phyloP scores from a whole-genome alignment of 1,140 invertebrate genomes.

The Sinella curviseta region DNA sequence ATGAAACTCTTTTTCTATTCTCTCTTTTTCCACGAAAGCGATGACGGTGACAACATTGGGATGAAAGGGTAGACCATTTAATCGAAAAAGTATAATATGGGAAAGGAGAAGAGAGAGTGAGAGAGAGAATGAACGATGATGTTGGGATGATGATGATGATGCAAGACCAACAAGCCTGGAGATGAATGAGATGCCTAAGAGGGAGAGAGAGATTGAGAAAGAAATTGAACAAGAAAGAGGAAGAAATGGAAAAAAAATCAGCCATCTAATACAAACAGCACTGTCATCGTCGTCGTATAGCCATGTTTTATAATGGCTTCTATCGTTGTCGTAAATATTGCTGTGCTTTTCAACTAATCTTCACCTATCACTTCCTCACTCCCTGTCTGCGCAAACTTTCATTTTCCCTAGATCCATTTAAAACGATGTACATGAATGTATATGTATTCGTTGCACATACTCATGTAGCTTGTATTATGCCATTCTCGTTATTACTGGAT shows the following conservation, averaged over 20 bases:
- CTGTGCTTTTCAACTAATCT: too few species aligned
- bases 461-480: too few species aligned
- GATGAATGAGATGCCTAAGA: neutral
- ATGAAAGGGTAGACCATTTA: neutral
- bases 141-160: neutral
- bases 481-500: too few species aligned
- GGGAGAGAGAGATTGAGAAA: neutral
- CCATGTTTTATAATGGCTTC: neutral
- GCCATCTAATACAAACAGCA: neutral
- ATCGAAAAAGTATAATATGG: neutral
- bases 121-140: neutral
- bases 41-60: neutral
- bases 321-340: too few species aligned
- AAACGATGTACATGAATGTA: too few species aligned
- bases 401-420: too few species aligned
- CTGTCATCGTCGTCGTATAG: neutral
- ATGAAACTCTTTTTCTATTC: neutral
- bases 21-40: neutral
- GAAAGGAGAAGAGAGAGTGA: neutral
- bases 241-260: neutral
- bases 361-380: too few species aligned
- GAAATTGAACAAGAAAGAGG: neutral
- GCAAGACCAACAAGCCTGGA: neutral
- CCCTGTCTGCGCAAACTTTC: too few species aligned
- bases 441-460: too few species aligned